phyloP scores from a whole-genome alignment of 2,888 invertebrate genomes.

The Pollenia griseotomentosa region DNA sequence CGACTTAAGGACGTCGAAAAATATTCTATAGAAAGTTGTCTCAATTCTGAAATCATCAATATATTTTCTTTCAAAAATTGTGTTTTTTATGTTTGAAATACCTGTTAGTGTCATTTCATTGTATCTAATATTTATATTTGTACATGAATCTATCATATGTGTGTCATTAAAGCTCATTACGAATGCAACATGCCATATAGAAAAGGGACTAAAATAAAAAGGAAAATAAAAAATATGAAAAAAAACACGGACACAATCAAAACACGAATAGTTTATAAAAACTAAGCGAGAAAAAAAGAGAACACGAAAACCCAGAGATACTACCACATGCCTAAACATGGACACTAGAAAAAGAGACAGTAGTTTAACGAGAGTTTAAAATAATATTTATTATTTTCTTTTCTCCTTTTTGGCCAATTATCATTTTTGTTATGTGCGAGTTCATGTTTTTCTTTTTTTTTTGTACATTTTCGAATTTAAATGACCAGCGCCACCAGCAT shows the following conservation, averaged over 20 bases:
- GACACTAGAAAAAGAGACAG: not conserved
- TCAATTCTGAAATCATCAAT: not conserved
- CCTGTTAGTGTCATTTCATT: slow-evolving; percentile 10
- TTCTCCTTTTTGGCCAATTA: slow-evolving; percentile 23
- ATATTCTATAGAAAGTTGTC: not conserved
- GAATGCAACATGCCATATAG: slow-evolving; percentile 68
- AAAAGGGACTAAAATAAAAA: slow-evolving; percentile 22
- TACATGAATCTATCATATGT: slow-evolving; percentile 21
- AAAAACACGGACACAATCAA: slow-evolving; percentile 30
- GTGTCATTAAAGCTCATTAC: slow-evolving; percentile 65
- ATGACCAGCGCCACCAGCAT: slow-evolving; percentile 20
- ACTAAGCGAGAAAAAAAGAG: slow-evolving; percentile 9
- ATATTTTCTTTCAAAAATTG: no score
- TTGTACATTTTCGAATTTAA: slow-evolving; percentile 39
- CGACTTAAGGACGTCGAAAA: no score
- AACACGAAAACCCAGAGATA: not conserved
- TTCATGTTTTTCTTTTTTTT: not conserved
- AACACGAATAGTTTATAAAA: slow-evolving; percentile 27
- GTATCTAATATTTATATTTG: not conserved
- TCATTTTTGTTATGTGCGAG: slow-evolving; percentile 15
- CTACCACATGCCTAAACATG: not conserved
- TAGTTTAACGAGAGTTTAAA: slow-evolving; percentile 28
- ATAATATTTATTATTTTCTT: slow-evolving; percentile 5
- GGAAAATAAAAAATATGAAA: not conserved
- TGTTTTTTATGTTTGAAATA: not conserved